A percentile compares a stretch with the other conserved stretches of the same genome.
Evolutionary conservation across 2,797 vertebrate species (phyloP).

Genomic region (Perodicticus potto): DNA sequence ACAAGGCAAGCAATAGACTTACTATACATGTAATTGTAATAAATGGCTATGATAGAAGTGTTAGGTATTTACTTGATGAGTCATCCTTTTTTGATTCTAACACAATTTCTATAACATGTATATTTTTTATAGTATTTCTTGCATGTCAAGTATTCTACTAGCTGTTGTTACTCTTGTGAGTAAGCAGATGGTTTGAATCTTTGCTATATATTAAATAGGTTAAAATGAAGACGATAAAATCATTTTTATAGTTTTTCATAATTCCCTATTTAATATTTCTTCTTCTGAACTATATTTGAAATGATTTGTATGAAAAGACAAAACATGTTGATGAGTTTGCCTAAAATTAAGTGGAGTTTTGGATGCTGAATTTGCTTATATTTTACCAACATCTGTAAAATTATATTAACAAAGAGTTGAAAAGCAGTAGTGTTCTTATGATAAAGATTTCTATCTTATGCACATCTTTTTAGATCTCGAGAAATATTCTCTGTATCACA

Average conservation of each 20-base stretch:
- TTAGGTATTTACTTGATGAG: slow-evolving; percentile 8
- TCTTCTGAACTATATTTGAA: neutral
- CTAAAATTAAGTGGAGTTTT: slow-evolving; percentile 22
- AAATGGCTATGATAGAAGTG: neutral
- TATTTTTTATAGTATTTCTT: neutral
- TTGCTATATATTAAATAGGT: neutral
- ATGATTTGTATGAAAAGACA: neutral
- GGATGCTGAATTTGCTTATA: slow-evolving; percentile 1
- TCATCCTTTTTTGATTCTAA: neutral
- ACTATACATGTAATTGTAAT: neutral
- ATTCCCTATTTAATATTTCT: neutral
- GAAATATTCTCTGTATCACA: neutral
- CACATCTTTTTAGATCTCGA: neutral
- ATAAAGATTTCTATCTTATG: neutral
- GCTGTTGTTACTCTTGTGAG: neutral
- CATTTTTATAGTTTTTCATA: neutral
- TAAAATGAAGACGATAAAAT: neutral
- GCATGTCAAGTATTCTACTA: neutral
- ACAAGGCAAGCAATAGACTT: neutral
- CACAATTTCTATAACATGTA: neutral
- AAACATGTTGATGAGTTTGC: neutral
- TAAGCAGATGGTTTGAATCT: neutral
- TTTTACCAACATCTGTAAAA: neutral
- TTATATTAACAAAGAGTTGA: neutral
- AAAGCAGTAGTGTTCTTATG: neutral